Evolutionary conservation across 2,113 vertebrate genomes (phyloP).

Genomic region (Drymodes brunneopygia): DNA sequence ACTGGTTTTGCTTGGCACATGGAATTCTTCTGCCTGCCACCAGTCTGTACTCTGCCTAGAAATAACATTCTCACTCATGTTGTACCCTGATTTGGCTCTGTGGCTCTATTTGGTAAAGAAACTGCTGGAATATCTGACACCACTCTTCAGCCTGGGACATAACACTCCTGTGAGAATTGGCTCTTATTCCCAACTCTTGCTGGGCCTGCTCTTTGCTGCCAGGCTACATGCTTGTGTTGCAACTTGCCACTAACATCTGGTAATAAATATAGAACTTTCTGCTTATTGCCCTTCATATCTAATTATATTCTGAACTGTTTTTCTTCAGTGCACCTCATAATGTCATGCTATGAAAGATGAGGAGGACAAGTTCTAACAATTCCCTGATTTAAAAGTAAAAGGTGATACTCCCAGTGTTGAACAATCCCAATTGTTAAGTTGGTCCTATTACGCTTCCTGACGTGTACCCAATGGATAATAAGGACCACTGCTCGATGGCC

Average conservation of each 20-base stretch:
- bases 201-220: neutral
- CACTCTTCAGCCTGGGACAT: neutral
- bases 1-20: conserved; percentile 10
- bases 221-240: neutral
- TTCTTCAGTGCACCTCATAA: neutral
- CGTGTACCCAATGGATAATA: neutral
- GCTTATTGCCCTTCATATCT: neutral
- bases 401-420: neutral
- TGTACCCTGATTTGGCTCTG: neutral
- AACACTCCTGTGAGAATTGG: neutral
- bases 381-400: neutral
- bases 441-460: neutral
- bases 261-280: neutral
- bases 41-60: neutral
- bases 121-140: neutral
- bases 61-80: neutral
- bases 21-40: neutral
- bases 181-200: neutral
- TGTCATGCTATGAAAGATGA: neutral
- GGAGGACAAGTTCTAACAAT: neutral
- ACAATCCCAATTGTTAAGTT: neutral
- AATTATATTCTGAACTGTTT: neutral
- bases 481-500: neutral
- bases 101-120: neutral
- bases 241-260: neutral